Evolutionary conservation across 2,888 invertebrate species (phyloP).

Genomic region (Aporophyla lueneburgensis): DNA sequence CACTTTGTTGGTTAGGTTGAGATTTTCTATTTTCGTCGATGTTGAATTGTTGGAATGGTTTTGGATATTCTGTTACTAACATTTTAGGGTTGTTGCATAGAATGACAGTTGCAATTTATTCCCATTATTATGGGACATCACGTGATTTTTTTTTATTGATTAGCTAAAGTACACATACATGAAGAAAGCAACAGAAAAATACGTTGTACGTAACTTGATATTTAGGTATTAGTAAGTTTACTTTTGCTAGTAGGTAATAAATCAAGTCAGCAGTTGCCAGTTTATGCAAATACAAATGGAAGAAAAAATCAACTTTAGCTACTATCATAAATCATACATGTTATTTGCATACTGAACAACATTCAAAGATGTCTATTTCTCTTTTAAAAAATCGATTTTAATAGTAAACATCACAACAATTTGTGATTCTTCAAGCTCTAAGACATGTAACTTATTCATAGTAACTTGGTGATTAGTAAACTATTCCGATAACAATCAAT

Average conservation of each 20-base stretch:
- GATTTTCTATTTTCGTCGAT: slow-evolving; percentile 2
- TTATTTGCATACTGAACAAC: slow-evolving; percentile 32
- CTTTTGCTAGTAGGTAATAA: slow-evolving; percentile 34
- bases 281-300: slow-evolving; percentile 38
- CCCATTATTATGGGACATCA: too few species aligned
- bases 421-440: background rate
- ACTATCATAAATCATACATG: slow-evolving; percentile 42
- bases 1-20: slow-evolving; percentile 23
- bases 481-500: background rate
- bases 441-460: background rate
- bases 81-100: background rate
- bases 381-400: slow-evolving; percentile 11
- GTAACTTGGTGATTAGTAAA: background rate
- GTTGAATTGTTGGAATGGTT: background rate
- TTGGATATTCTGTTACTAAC: background rate
- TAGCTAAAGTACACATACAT: background rate
- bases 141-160: too few species aligned
- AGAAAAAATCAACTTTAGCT: slow-evolving; percentile 28
- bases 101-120: background rate
- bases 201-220: background rate
- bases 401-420: background rate
- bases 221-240: slow-evolving; percentile 2
- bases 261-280: slow-evolving; percentile 28
- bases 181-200: background rate
- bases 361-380: slow-evolving; percentile 16